Evolutionary conservation across 1,140 invertebrate genomes (phyloP), one percentile per base, ranked within the genome.

Genomic region (Holcopasites calliopsidis): DNA sequence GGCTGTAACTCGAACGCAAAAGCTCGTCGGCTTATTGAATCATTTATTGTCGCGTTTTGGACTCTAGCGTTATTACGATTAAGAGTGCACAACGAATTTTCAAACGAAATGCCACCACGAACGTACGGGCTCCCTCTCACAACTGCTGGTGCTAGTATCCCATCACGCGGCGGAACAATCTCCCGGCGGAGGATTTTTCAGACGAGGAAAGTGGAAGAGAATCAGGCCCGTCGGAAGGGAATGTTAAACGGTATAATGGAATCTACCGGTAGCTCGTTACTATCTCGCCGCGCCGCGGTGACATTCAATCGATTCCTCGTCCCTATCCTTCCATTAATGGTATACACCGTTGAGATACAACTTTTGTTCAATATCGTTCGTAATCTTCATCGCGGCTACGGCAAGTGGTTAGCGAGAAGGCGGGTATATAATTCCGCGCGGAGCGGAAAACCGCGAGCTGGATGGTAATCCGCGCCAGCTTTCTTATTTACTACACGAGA

Each of bases 211-310:
- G 16, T 23, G 44, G 21, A 4, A 66, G 31, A 54, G 40, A 68
- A 52, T 65, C 42, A n/a, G n/a, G 2, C n/a, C 61, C 44, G n/a
- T 65, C 49, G 61, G 47, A 33, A 26, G 31, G 16, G 44, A 33
- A 47, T 54, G 26, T 54, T 68, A 40, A 66, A 57, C n/a, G 50
- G 50, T 33, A 40, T 69, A 69, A 42, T 40, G 65, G 23, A 57
- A 55, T 55, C 65, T 69, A 57, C 57, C 49, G 33, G 21, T 68
- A n/a, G 42, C 35, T 54, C 64, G 33, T 57, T 69, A 70, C 33
- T 58, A 60, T 47, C 38, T 60, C n/a, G n/a, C n/a, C n/a, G n/a
- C 54, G 8, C 49, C 38, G 11, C 3, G 26, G 13, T 7, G 65
- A 42, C 21, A 47, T 60, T 60, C 68, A 60, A 60, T 60, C 50